Evolutionary conservation across 2,888 invertebrate genomes (phyloP), one percentile per base, ranked within the genome.

Genomic region (Melipona bicolor): DNA sequence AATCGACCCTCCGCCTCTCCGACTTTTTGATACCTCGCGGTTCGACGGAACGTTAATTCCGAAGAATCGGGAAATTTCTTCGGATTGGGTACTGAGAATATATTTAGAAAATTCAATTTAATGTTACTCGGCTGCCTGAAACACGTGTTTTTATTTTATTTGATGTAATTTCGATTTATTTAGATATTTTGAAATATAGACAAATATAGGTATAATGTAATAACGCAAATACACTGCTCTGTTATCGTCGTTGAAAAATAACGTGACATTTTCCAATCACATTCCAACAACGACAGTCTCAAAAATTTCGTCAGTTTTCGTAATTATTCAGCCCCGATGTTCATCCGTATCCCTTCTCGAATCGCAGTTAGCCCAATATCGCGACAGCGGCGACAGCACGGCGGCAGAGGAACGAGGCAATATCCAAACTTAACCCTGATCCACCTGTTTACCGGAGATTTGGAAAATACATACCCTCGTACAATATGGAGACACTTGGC

Each of bases 401-500:
- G 19, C 61, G 3, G 9, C 4, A 56, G 62, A 27, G 27, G 27
- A 17, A 27, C 19, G 19, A 27, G 11, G 21, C 19, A 11, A 62
- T 32, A 62, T 27, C 62, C 62, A 62, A 62, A 62, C 62, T 27
- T 61, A 61, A 61, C 61, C 61, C 61, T 27, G 24, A 61, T 61
- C 61, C 61, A 17, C 9, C 11, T 36, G 19, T 64, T 36, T 9
- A 13, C 19, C 32, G 13, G 32, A 64, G 32, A 64, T 32, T 64
- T 32, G 32, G 32, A 64, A 64, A 64, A 64, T 36, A 13, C 13
- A 64, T 36, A 21, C 13, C 64, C 32, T 13, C 13, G 32, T 13
- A 32, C 69, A 32, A 3, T 59, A 24, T 24, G 19, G 24, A 59
- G 71, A 59, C 56, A 71, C 71, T 24, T 43, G n/a, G 24, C 21